Base-by-base conservation (phyloP, 1,140 invertebrate genomes). In the Whitmania pigra region DNA sequence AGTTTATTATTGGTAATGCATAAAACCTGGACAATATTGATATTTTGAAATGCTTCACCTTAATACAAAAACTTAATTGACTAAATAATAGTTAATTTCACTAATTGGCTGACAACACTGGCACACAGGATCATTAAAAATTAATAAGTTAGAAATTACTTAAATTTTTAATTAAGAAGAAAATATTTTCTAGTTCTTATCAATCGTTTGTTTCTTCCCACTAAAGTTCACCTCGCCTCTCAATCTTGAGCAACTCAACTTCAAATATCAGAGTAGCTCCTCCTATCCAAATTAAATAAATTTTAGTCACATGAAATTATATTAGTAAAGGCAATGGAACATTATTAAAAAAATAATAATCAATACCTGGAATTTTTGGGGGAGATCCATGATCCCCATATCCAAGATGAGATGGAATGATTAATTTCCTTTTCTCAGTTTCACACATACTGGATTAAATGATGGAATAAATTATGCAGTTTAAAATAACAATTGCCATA, bases 201-300 rank as follows among this genome's bases (percentile, higher is more conserved):
- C 57, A 63, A 25, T 25, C 22, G 22, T 1, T 25, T 63, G 29
- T n/a, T 2, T 18, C 22, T 15, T 63, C 18, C 1, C 22, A 60
- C 27, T 82, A 86, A 13, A 86, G 78, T 75, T 87, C 86, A 72
- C 84, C 82, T 78, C 85, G 86, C 75, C 85, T 80, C 74, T 91
- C 88, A 77, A 92, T 90, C 79, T 90, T 90, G 0, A 91, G 80
- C 67, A 92, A 82, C 82, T 92, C 89, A 15, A 92, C 89, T 82
- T 90, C 88, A 83, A 92, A 93, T 76, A 88, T 87, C 6, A 93
- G 82, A n/a, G 87, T 88, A 60, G 90, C 85, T 79, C 88, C 87
- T 72, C 87, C 83, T 83, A 76, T 36, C 31, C 54, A 57, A 68
- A 77, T 75, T 73, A 67, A 77, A 71, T 74, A n/a, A 69, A 53